Base-by-base conservation (phyloP, 1,140 invertebrate genomes). In the Saccostrea cuccullata region DNA sequence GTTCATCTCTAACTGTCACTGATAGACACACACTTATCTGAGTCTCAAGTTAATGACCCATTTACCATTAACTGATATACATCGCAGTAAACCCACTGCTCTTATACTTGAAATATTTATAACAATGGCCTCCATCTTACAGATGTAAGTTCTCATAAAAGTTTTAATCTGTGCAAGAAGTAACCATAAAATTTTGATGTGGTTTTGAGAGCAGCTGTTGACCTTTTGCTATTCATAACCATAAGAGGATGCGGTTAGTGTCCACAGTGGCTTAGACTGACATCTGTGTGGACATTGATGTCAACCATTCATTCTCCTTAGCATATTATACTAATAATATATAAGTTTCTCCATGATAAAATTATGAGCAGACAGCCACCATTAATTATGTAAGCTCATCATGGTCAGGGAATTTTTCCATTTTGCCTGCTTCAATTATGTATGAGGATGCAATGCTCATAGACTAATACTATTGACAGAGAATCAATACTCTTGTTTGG, bases 381-480 rank as follows among this genome's bases (percentile, higher is more conserved):
- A 77, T 77, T 77, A 36, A 13, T 77, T 67, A 67, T n/a, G 20
- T 67, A 23, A 67, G 20, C 23, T 67, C 23, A 23, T n/a, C 47
- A n/a, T 67, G 20, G n/a, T 23, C 20, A n/a, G 60, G 8, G 70
- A 77, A 15, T 15, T 26, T 77, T 77, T 26, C 30, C 70, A 77
- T 26, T 77, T 77, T 77, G 70, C 26, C 23, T 23, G 70, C 70
- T 77, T 77, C 26, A 30, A 77, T 77, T 77, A 77, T 77, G 12
- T 36, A 77, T 77, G 26, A 77, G 70, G 70, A 36, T 77, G 70
- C 20, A 13, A 36, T 77, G 26, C 70, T 77, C 8, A 30, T 77
- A 77, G 26, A 77, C 70, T 36, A 64, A 17, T 20, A 64, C 17
- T n/a, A 26, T 73, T 67, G 60, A 67, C 60, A 67, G 60, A n/a